These are phyloP conservation scores for Ailurus styani DNA, from an alignment of 2,113 vertebrate genomes.

Conservation along the genomic window DNA sequence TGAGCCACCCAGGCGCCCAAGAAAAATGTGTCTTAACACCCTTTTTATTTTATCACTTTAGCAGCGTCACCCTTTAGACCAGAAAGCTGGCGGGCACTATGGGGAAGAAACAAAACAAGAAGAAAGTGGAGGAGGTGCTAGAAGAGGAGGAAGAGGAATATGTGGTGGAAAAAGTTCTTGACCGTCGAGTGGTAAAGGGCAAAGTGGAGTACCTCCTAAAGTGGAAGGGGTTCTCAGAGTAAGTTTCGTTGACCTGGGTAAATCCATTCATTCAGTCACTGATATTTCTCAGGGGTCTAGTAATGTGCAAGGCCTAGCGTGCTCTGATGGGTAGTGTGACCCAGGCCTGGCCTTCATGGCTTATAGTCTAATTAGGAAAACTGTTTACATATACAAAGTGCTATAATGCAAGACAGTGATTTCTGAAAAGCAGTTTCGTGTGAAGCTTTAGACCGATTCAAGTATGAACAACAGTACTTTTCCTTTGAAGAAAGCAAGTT, in stretches of 20 bases:
- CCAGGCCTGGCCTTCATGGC: neutral
- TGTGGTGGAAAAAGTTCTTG: conserved; percentile 97
- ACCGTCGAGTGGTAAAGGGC: conserved; percentile 94
- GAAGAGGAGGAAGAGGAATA: conserved; percentile 98
- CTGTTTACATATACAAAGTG: neutral
- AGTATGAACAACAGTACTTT: neutral
- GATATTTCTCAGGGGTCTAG: neutral
- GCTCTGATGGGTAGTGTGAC: neutral
- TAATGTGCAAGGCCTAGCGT: neutral
- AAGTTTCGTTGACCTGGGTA: conserved; percentile 74
- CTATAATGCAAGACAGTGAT: neutral
- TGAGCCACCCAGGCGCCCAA: too few species aligned
- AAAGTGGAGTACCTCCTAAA: conserved; percentile 97
- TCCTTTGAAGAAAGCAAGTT: neutral
- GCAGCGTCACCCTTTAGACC: conserved; percentile 80
- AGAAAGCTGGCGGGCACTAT: conserved; percentile 89
- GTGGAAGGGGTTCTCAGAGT: conserved; percentile 98
- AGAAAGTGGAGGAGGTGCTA: conserved; percentile 94
- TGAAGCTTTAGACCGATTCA: neutral
- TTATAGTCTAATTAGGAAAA: neutral
- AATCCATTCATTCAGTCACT: neutral
- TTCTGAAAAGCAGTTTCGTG: neutral
- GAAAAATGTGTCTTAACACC: neutral
- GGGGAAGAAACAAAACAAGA: conserved; percentile 96
- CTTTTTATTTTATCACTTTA: conserved; percentile 17